Conservation (phyloP, 2,113 vertebrate genomes). For the Xiphophorus maculatus region DNA sequence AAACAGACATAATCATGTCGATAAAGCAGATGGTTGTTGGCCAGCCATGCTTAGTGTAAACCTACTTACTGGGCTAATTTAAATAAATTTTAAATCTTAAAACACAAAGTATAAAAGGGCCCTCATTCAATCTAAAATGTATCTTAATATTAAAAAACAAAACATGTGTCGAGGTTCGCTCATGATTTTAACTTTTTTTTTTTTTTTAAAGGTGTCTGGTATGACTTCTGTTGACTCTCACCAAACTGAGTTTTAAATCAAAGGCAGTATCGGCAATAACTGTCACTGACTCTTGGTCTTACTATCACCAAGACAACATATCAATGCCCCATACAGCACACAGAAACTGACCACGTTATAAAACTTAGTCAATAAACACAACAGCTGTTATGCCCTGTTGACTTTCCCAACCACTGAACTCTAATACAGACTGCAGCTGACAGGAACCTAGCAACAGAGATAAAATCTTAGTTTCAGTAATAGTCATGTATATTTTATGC, state of each 20-base stretch:
- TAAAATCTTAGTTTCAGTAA: constrained; percentile 37
- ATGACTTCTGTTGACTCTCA: constrained; percentile 23
- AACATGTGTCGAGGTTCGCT: neutral
- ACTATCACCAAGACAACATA: constrained; percentile 65
- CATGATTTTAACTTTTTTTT: constrained; percentile 2
- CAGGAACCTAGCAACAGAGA: constrained; percentile 68
- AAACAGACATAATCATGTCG: neutral
- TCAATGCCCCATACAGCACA: constrained; percentile 52
- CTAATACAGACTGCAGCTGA: constrained; percentile 50
- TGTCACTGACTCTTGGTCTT: constrained; percentile 1
- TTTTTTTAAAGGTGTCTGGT: constrained; percentile 4
- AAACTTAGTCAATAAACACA: constrained; percentile 72
- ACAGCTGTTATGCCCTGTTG: constrained; percentile 78
- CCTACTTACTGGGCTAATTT: too few relatives aligned
- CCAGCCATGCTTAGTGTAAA: neutral
- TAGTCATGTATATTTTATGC: constrained; percentile 27
- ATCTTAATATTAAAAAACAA: too few relatives aligned
- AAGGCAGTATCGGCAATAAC: constrained; percentile 33
- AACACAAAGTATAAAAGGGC: neutral
- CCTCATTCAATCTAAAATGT: too few relatives aligned
- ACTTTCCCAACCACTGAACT: constrained; percentile 72
- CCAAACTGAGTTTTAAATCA: constrained; percentile 49
- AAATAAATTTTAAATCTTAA: too few relatives aligned
- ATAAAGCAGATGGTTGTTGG: too few relatives aligned
- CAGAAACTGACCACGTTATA: constrained; percentile 68